These are phyloP conservation scores for Glossophaga mutica DNA, from an alignment of 2,797 vertebrate species.

Conservation along the genomic window DNA sequence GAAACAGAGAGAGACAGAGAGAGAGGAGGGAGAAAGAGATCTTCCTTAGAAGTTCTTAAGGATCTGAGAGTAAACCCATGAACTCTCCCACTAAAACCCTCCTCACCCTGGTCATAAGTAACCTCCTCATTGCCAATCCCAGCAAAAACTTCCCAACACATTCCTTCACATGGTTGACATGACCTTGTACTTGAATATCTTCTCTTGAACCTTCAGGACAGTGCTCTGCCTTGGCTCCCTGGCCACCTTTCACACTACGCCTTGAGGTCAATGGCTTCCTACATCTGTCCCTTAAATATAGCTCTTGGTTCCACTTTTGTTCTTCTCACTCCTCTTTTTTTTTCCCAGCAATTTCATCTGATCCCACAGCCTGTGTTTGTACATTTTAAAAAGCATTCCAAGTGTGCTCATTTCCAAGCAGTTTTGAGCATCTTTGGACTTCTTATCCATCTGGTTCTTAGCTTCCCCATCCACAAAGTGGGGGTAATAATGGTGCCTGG, in stretches of 20 bases:
- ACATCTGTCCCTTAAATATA: not conserved
- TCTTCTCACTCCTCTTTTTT: not conserved
- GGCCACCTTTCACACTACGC: not conserved
- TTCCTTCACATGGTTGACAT: not conserved
- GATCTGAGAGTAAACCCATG: not conserved
- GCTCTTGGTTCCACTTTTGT: not conserved
- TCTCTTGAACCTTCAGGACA: not conserved
- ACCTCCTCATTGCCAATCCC: not conserved
- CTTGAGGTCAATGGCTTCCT: not conserved
- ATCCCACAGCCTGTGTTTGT: not conserved
- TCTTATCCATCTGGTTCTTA: not conserved
- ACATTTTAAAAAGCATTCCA: not conserved
- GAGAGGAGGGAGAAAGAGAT: not conserved
- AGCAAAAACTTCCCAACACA: not conserved
- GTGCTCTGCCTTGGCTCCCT: not conserved
- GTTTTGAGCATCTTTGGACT: not conserved
- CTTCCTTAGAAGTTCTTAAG: not conserved
- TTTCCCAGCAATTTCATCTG: not conserved
- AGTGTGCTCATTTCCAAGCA: not conserved
- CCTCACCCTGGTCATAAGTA: not conserved
- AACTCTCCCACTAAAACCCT: not conserved
- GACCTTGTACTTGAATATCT: not conserved
- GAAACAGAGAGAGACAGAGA: rapidly evolving
- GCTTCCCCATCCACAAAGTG: not conserved
- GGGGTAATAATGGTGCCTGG: not conserved